These are phyloP conservation scores for Myathropa florea DNA, from an alignment of 2,888 invertebrate species.

Conservation along the genomic window DNA sequence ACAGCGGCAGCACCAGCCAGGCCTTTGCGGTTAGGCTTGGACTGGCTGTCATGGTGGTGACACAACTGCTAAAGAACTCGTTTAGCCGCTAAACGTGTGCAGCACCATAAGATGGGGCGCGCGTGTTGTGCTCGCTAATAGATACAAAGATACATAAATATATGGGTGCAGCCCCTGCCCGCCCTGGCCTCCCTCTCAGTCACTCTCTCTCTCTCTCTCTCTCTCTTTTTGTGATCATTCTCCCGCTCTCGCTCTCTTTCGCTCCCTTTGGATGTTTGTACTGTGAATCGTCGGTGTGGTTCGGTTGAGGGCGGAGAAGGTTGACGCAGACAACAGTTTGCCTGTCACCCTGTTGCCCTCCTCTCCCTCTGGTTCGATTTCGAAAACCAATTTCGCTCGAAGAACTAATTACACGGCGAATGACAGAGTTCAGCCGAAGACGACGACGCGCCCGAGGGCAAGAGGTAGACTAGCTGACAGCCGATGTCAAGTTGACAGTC, in stretches of 20 bases:
- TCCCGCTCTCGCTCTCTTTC: not conserved
- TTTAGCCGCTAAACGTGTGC: slow-evolving; percentile 56
- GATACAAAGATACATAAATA: slow-evolving; percentile 3
- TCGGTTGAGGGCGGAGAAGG: not conserved
- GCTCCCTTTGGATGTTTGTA: not conserved
- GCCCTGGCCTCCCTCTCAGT: not conserved
- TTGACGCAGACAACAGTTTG: not conserved
- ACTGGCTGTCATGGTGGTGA: slow-evolving; percentile 40
- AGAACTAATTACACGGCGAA: slow-evolving; percentile 30
- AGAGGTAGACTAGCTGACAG: slow-evolving; percentile 35
- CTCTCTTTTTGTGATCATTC: not conserved
- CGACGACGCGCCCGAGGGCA: no score
- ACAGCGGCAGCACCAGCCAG: not conserved
- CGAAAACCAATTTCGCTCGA: slow-evolving; percentile 33
- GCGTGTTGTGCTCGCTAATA: slow-evolving; percentile 29
- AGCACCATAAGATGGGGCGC: slow-evolving; percentile 38
- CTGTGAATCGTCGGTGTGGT: not conserved
- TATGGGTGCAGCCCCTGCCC: slow-evolving; percentile 34
- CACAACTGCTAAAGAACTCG: slow-evolving; percentile 61
- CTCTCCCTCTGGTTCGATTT: slow-evolving; percentile 25
- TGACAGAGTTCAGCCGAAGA: slow-evolving; percentile 36
- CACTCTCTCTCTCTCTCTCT: not conserved
- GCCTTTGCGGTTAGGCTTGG: slow-evolving; percentile 11
- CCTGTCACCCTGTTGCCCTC: not conserved
- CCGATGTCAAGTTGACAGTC: slow-evolving; percentile 57